A percentile compares a stretch with the other conserved stretches of the same genome.
phyloP scores from a whole-genome alignment of 2,888 invertebrate genomes.

The Adela reaumurella region DNA sequence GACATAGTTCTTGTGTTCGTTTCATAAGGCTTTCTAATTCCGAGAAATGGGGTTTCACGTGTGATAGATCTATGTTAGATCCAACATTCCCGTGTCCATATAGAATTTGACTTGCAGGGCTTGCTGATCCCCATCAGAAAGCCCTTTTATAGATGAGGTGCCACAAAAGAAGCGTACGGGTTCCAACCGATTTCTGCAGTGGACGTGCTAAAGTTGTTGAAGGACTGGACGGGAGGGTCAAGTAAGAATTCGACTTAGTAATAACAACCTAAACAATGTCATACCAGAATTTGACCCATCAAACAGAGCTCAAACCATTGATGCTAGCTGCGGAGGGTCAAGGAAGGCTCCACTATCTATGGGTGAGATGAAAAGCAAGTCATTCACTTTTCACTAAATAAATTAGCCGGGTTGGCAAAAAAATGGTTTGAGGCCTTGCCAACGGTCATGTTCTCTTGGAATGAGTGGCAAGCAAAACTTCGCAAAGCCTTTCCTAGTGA shows the following conservation, averaged over 20 bases:
- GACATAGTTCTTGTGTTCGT: too few species aligned
- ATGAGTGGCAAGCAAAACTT: constrained; percentile 14
- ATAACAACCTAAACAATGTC: neutral
- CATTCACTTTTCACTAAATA: constrained; percentile 12
- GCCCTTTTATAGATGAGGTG: too few species aligned
- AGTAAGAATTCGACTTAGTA: neutral
- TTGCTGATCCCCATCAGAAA: too few species aligned
- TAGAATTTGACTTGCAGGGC: too few species aligned
- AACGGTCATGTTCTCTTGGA: constrained; percentile 12
- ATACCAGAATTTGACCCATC: constrained; percentile 8
- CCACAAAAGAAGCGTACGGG: too few species aligned
- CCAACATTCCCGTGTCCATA: too few species aligned
- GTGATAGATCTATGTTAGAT: too few species aligned
- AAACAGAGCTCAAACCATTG: constrained; percentile 5
- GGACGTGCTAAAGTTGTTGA: constrained; percentile 1
- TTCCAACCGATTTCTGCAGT: neutral
- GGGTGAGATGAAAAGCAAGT: constrained; percentile 12
- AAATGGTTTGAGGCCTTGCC: constrained; percentile 14
- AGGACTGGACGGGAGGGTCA: too few species aligned
- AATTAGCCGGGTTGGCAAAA: constrained; percentile 12
- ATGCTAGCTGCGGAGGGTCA: constrained; percentile 10
- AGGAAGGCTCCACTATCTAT: constrained; percentile 11
- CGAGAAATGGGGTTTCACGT: too few species aligned
- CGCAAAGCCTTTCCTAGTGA: constrained; percentile 12
- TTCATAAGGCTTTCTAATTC: too few species aligned